A percentile compares a stretch with the other conserved stretches of the same genome.
These are phyloP conservation scores for Vidua chalybeata DNA, from an alignment of 2,113 vertebrate species.

Conservation along the genomic window DNA sequence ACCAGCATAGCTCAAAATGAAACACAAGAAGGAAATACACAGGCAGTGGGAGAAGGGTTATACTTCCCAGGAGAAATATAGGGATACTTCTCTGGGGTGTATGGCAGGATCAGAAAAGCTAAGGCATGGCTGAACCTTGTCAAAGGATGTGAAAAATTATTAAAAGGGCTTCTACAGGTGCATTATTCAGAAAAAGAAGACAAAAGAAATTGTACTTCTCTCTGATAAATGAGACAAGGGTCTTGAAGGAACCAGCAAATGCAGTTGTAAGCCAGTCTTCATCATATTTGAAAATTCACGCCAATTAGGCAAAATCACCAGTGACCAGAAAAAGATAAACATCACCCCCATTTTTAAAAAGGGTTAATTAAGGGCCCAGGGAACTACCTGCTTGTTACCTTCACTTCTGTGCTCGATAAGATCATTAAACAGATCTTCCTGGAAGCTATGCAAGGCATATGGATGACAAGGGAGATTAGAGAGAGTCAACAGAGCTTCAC, in stretches of 20 bases:
- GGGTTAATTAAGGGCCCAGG: not conserved
- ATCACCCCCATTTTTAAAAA: not conserved
- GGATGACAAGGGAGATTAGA: not conserved
- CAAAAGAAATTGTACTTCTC: not conserved
- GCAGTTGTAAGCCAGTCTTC: not conserved
- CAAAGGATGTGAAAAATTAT: not conserved
- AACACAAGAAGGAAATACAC: not conserved
- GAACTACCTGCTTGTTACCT: not conserved
- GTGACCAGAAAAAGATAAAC: not conserved
- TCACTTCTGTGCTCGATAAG: rapidly evolving
- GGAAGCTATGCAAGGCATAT: not conserved
- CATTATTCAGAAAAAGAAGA: not conserved
- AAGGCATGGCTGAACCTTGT: not conserved
- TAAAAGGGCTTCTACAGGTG: not conserved
- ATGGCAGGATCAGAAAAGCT: not conserved
- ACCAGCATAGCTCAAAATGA: not conserved
- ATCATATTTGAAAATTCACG: not conserved
- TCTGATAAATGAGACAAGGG: not conserved
- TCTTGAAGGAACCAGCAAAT: not conserved
- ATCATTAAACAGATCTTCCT: not conserved
- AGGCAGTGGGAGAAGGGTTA: not conserved
- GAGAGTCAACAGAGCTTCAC: not conserved
- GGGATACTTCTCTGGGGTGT: not conserved
- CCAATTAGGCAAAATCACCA: not conserved
- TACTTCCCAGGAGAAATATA: not conserved